Evolutionary conservation across 2,113 vertebrate genomes (phyloP).

Genomic region (Aleadryas rufinucha): DNA sequence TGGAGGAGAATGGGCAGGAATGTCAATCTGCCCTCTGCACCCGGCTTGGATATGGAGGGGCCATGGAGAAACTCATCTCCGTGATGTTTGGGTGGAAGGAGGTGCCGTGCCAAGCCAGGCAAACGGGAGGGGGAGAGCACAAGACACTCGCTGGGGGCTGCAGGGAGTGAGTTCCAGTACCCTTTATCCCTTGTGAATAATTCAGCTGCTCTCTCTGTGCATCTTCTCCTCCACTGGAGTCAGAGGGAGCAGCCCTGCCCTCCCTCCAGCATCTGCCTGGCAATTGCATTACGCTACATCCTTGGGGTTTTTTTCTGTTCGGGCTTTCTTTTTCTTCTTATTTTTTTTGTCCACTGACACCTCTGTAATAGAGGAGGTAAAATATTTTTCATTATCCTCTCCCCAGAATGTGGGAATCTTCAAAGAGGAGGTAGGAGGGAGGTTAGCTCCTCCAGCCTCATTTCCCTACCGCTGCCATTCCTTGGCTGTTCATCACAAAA

Average conservation of each 20-base stretch:
- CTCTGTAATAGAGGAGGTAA: conserved; percentile 59
- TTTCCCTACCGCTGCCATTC: conserved; percentile 61
- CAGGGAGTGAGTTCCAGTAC: neutral
- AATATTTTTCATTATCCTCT: conserved; percentile 77
- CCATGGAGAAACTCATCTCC: accelerated
- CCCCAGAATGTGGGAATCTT: conserved; percentile 71
- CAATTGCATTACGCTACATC: neutral
- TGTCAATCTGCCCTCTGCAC: neutral
- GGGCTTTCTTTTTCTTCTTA: neutral
- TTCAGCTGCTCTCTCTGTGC: neutral
- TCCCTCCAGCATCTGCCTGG: neutral
- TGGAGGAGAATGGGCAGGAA: neutral
- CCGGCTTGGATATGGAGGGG: neutral
- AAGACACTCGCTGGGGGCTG: neutral
- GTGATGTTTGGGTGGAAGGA: neutral
- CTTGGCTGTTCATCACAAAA: conserved; percentile 73
- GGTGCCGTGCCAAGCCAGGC: accelerated
- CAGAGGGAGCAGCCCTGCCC: neutral
- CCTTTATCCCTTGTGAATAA: neutral
- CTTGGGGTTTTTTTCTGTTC: neutral
- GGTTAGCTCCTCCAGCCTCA: conserved; percentile 65
- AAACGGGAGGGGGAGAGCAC: neutral
- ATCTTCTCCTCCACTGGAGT: neutral
- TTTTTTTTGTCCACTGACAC: conserved; percentile 17
- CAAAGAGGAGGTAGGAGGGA: conserved; percentile 66